These are phyloP conservation scores for Drosophila buzzatii DNA, from an alignment of 2,888 invertebrate genomes.

Conservation along the genomic window DNA sequence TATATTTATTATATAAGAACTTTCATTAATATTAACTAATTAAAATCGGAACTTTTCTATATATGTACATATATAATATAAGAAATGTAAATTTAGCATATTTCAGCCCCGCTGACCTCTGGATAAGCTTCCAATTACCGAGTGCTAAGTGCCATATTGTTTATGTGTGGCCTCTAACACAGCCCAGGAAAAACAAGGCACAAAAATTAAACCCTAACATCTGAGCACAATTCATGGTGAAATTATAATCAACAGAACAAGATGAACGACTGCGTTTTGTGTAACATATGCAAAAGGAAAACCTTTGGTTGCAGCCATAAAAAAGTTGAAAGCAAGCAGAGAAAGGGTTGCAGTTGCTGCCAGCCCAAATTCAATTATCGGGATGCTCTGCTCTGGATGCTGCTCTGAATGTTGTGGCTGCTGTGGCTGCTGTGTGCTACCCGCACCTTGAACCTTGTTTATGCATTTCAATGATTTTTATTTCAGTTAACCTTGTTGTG, in stretches of 20 bases:
- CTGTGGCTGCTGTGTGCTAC: constrained; percentile 27
- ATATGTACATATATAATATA: not conserved
- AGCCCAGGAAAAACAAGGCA: not conserved
- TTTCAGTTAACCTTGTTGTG: constrained; percentile 74
- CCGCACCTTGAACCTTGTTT: constrained; percentile 76
- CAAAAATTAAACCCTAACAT: constrained; percentile 14
- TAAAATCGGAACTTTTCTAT: not conserved
- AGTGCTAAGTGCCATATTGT: constrained; percentile 7
- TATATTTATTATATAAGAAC: too few species aligned
- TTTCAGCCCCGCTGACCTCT: not conserved
- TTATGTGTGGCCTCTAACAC: not conserved
- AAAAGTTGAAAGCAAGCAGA: not conserved
- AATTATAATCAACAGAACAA: constrained; percentile 41
- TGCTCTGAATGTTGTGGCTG: constrained; percentile 17
- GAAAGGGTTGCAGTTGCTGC: constrained; percentile 59
- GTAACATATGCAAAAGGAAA: constrained; percentile 70
- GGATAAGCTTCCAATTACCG: not conserved
- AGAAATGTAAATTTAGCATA: not conserved
- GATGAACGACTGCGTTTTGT: constrained; percentile 45
- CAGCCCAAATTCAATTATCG: constrained; percentile 71
- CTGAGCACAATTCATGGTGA: constrained; percentile 40
- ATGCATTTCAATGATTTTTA: constrained; percentile 69
- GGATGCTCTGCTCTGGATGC: constrained; percentile 20
- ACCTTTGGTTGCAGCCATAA: constrained; percentile 18
- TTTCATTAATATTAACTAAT: too few species aligned